Evolutionary conservation across 2,113 vertebrate genomes (phyloP), one percentile per base, ranked within the genome.

Genomic region (Lophochroa leadbeateri): DNA sequence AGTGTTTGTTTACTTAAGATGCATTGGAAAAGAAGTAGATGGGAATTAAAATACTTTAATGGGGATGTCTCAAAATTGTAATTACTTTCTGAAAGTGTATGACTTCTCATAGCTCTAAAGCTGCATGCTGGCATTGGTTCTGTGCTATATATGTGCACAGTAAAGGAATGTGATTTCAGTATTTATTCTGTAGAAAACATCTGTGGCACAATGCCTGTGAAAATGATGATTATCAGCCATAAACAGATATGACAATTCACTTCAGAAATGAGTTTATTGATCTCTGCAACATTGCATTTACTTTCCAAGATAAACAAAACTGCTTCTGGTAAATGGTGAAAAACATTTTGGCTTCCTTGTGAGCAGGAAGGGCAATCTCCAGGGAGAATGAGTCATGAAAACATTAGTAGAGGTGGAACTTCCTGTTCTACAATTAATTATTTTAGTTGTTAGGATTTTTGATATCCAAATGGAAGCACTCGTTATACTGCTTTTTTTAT

Each of bases 191-290:
- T 72, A 86, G 61, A 63, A 82, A 93, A 88, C 67, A 90, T 94
- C 70, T 89, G n/a, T 92, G 87, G 67, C 79, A 53, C 53, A 67
- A 76, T 85, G 81, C 94, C 81, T 93, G 43, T 89, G 81, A 89
- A 97, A 93, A 87, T 87, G 35, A 88, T 82, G 68, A 92, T 94
- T 91, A 95, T 88, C 43, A 86, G 33, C 83, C 77, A 50, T 96
- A 90, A 96, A 68, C 35, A 77, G 95, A 60, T 67, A 87, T 0
- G 44, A 75, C 49, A 55, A 0, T 86, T 76, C 47, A 50, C 83
- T 94, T 92, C 87, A 96, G 90, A 96, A 96, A 94, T 96, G 74
- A 87, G 92, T 80, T 95, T 96, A 97, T 93, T 92, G 96, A 96
- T 97, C 83, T 95, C 68, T 81, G 92, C 89, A 92, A 97, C 87